These are phyloP conservation scores for Tachycineta bicolor DNA, from an alignment of 2,113 vertebrate species.

Conservation along the genomic window DNA sequence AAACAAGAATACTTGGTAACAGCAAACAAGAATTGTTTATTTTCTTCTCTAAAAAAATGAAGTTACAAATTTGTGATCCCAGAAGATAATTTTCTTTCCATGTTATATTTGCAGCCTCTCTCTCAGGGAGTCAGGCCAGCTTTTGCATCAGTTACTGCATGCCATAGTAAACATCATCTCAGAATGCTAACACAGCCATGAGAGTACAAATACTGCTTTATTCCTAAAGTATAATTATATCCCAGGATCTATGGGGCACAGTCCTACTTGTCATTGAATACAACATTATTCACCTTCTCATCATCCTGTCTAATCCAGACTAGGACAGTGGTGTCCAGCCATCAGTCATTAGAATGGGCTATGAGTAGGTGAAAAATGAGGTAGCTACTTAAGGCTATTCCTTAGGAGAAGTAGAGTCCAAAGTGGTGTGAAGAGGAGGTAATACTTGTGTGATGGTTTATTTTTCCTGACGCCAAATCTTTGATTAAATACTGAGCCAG, in stretches of 20 bases:
- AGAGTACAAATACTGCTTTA: not conserved
- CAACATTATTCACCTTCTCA: not conserved
- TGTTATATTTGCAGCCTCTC: not conserved
- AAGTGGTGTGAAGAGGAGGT: not conserved
- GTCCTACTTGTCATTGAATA: not conserved
- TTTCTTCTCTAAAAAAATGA: not conserved
- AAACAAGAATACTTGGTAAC: not conserved
- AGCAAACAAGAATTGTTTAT: not conserved
- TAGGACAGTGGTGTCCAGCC: not conserved
- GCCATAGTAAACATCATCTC: not conserved
- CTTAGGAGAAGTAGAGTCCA: not conserved
- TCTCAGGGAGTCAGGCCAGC: not conserved
- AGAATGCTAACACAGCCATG: not conserved
- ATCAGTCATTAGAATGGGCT: not conserved
- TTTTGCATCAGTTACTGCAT: not conserved
- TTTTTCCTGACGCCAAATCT: not conserved
- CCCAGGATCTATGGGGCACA: rapidly evolving
- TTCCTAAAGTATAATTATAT: not conserved
- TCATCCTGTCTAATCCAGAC: not conserved
- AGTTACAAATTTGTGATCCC: not conserved
- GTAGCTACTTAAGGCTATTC: not conserved
- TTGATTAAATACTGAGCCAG: not conserved
- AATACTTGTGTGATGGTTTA: not conserved
- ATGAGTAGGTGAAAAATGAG: not conserved
- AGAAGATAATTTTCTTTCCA: not conserved